phyloP scores from a whole-genome alignment of 2,113 vertebrate species.

The Hypocryptadius cinnamomeus region DNA sequence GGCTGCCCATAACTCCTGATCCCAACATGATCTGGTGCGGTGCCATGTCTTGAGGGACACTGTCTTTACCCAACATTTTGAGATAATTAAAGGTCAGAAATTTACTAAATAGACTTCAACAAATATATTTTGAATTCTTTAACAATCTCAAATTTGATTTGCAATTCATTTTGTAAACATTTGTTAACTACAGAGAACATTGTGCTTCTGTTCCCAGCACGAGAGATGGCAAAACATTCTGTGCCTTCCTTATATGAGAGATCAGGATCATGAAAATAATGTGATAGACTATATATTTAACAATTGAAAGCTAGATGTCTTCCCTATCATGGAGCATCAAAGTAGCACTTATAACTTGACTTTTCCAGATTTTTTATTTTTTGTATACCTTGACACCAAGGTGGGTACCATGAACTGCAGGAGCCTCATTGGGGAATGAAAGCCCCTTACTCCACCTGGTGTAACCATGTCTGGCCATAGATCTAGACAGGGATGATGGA shows the following conservation, averaged over 20 bases:
- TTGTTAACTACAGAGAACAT: slow-evolving; percentile 5
- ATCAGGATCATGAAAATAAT: background rate
- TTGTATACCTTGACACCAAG: background rate
- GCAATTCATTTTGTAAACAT: slow-evolving; percentile 1
- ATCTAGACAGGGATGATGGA: background rate
- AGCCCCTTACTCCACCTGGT: background rate
- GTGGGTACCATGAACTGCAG: background rate
- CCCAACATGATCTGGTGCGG: accelerated
- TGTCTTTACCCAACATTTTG: background rate
- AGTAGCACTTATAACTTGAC: background rate
- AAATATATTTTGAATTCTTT: slow-evolving; percentile 2
- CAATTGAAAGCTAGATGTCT: background rate
- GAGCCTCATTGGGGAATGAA: background rate
- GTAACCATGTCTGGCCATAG: background rate
- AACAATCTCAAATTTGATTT: background rate
- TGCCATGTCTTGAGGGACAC: background rate
- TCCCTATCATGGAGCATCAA: background rate
- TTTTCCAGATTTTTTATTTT: background rate
- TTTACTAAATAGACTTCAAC: background rate
- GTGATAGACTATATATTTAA: background rate
- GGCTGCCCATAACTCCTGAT: background rate
- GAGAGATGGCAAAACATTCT: background rate
- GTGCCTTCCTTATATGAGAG: background rate
- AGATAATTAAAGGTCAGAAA: slow-evolving; percentile 5
- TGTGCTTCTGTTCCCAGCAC: background rate